Evolutionary conservation across 2,888 invertebrate genomes (phyloP).

Genomic region (Drosophila birchii): DNA sequence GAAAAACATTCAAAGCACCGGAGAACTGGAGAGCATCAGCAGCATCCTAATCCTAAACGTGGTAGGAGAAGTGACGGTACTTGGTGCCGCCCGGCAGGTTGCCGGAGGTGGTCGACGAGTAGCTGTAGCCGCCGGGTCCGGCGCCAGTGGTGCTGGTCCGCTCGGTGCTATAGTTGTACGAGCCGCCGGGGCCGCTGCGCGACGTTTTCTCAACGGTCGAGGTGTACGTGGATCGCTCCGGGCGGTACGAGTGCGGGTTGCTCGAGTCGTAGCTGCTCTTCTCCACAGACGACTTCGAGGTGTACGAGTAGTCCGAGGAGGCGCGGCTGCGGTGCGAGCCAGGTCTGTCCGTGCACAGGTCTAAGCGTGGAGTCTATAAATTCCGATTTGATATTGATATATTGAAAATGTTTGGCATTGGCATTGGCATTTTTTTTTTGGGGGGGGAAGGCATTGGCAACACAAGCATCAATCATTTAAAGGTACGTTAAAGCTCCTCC

Average conservation of each 20-base stretch:
- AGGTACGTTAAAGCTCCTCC: constrained; percentile 48
- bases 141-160: constrained; percentile 89
- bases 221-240: constrained; percentile 89
- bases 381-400: constrained; percentile 76
- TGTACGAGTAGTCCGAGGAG: constrained; percentile 94
- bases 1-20: constrained; percentile 32
- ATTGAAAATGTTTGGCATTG: constrained; percentile 58
- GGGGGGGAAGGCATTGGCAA: constrained; percentile 34
- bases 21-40: constrained; percentile 13
- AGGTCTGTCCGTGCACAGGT: constrained; percentile 92
- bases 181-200: constrained; percentile 89
- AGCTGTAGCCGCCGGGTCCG: constrained; percentile 93
- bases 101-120: constrained; percentile 91
- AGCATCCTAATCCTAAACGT: constrained; percentile 87
- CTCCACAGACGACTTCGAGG: constrained; percentile 89
- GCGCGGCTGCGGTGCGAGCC: constrained; percentile 88
- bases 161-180: constrained; percentile 90
- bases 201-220: constrained; percentile 89
- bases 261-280: constrained; percentile 86
- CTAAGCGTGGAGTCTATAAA: constrained; percentile 94
- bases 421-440: constrained; percentile 18
- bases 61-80: constrained; percentile 94
- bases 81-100: constrained; percentile 92
- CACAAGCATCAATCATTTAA: constrained; percentile 61
- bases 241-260: constrained; percentile 86